A percentile compares a stretch with the other conserved stretches of the same genome.
phyloP scores from a whole-genome alignment of 2,113 vertebrate genomes.

The Prionailurus bengalensis region DNA sequence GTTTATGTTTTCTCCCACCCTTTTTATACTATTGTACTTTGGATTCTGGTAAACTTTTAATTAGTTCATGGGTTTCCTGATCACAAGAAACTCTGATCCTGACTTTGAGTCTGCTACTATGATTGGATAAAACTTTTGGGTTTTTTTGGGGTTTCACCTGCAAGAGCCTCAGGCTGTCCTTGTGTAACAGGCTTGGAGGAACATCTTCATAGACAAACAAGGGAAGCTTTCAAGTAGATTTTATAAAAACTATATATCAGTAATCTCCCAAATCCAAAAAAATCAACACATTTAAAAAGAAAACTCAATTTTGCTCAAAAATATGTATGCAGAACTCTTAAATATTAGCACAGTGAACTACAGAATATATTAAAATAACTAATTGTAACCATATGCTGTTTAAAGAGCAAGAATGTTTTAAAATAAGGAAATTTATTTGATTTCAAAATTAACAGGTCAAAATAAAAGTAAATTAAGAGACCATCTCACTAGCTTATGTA shows the following conservation, averaged over 20 bases:
- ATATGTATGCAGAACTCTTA: neutral
- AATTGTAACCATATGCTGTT: neutral
- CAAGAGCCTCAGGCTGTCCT: no score
- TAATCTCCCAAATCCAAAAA: neutral
- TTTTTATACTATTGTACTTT: neutral
- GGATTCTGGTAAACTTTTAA: neutral
- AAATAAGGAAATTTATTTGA: neutral
- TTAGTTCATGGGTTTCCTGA: neutral
- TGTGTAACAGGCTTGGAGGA: neutral
- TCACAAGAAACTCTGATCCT: neutral
- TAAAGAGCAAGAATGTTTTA: neutral
- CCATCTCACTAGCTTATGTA: neutral
- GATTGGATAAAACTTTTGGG: neutral
- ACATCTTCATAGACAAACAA: neutral
- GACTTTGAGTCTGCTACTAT: neutral
- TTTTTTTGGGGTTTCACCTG: no score
- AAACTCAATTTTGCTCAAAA: neutral
- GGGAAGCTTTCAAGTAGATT: neutral
- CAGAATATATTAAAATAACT: neutral
- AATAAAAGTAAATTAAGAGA: neutral
- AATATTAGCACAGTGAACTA: neutral
- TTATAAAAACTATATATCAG: neutral
- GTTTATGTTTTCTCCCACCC: neutral
- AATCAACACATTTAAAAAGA: neutral
- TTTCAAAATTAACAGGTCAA: neutral